phyloP scores from a whole-genome alignment of 2,888 invertebrate genomes.

The Athalia circularis region DNA sequence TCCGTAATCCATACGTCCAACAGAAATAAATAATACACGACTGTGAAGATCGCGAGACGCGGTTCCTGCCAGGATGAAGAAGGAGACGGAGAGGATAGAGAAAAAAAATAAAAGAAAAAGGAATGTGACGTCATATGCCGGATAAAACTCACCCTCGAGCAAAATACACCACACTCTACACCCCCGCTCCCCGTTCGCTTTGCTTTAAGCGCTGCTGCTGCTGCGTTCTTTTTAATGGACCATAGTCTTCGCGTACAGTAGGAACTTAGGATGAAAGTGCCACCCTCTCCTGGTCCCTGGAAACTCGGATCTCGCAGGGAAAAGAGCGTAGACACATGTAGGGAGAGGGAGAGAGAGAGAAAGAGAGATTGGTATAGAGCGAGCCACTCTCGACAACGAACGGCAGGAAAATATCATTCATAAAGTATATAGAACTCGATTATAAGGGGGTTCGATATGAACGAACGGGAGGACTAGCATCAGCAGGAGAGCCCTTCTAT shows the following conservation, averaged over 20 bases:
- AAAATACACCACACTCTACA: conserved; percentile 27
- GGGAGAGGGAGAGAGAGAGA: too few species aligned
- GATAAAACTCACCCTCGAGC: conserved; percentile 38
- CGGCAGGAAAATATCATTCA: conserved; percentile 25
- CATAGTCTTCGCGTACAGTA: conserved; percentile 37
- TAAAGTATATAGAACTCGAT: conserved; percentile 9
- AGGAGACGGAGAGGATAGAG: not conserved
- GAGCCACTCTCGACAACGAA: conserved; percentile 27
- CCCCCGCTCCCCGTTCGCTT: conserved; percentile 29
- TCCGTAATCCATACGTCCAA: conserved; percentile 70
- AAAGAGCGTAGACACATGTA: too few species aligned
- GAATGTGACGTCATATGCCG: conserved; percentile 20
- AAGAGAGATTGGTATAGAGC: too few species aligned
- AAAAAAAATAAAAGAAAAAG: not conserved
- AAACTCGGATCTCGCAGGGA: not conserved
- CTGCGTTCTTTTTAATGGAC: conserved; percentile 47
- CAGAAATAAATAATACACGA: conserved; percentile 71
- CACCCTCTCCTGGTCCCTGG: conserved; percentile 9
- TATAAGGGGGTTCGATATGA: not conserved
- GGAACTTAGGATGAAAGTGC: conserved; percentile 37
- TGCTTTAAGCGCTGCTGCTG: conserved; percentile 34
- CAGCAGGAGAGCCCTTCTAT: not conserved
- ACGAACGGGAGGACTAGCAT: not conserved
- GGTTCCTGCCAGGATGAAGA: not conserved
- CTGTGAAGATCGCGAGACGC: not conserved